These are phyloP conservation scores for Rutilus rutilus DNA, from an alignment of 2,113 vertebrate species.

Conservation along the genomic window DNA sequence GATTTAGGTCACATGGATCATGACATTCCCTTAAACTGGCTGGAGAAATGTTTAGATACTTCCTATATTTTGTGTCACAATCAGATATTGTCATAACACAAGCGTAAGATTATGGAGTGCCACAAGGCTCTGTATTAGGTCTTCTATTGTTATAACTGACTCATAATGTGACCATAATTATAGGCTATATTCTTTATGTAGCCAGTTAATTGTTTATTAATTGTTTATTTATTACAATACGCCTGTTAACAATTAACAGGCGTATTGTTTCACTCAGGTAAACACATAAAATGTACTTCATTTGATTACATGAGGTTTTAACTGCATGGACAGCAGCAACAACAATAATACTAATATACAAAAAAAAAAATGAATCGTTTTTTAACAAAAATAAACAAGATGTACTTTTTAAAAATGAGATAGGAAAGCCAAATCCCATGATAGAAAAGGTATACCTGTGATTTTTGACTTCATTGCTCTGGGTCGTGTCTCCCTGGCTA, in stretches of 20 bases:
- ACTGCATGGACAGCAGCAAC: neutral
- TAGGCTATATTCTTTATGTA: neutral
- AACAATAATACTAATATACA: neutral
- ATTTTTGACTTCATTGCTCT: slow-evolving; percentile 89
- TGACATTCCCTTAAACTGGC: neutral
- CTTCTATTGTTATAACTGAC: neutral
- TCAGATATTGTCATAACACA: neutral
- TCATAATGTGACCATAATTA: neutral
- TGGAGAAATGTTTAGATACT: neutral
- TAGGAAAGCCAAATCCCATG: neutral
- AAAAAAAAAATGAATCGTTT: neutral
- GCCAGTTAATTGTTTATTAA: neutral
- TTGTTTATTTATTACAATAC: too few relatives aligned
- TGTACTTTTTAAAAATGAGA: neutral
- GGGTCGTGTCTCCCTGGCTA: slow-evolving; percentile 79
- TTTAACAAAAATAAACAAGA: too few relatives aligned
- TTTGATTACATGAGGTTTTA: neutral
- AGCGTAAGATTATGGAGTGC: neutral
- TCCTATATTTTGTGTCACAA: neutral
- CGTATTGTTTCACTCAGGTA: neutral
- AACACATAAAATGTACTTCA: neutral
- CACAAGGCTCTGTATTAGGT: neutral
- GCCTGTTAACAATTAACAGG: too few relatives aligned
- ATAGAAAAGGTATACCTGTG: slow-evolving; percentile 82
- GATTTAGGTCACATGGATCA: neutral